phyloP scores from a whole-genome alignment of 92 coral and sea anemone genomes.

The Hydrozoanthus gracilis region DNA sequence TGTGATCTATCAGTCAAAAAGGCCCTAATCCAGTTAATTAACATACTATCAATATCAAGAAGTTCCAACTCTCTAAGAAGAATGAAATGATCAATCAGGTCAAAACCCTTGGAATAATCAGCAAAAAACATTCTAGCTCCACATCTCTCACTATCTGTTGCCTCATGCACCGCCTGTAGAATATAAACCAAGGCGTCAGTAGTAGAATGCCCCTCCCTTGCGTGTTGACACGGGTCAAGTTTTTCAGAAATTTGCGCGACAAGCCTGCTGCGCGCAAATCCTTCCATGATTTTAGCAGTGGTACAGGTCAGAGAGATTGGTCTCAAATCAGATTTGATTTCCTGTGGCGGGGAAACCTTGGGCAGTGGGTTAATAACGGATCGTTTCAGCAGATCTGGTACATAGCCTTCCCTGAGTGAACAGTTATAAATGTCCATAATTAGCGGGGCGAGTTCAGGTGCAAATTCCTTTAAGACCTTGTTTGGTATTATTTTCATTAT shows the following conservation, averaged over 20 bases:
- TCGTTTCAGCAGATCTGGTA: not conserved
- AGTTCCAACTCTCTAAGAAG: constrained; percentile 34
- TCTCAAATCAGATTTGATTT: not conserved
- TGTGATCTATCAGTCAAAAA: constrained; percentile 39
- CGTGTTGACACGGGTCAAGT: not conserved
- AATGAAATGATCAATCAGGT: constrained; percentile 40
- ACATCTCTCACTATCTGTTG: not conserved
- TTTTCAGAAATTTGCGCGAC: not conserved
- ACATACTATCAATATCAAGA: not conserved
- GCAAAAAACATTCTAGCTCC: constrained; percentile 5
- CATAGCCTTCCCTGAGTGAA: constrained; percentile 9
- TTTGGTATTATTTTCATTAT: no score
- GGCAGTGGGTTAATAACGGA: not conserved
- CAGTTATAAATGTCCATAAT: constrained; percentile 32
- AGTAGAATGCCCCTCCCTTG: constrained; percentile 12
- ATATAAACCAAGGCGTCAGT: constrained; percentile 2
- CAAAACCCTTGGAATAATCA: constrained; percentile 28
- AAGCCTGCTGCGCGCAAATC: not conserved
- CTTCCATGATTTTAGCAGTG: not conserved
- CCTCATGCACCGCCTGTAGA: not conserved
- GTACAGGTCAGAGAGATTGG: not conserved
- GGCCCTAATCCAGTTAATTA: not conserved
- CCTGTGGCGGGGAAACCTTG: not conserved
- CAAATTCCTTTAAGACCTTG: not conserved
- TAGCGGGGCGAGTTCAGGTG: constrained; percentile 10